Conservation (phyloP, 2,888 invertebrate species). For the Drosophila recens region DNA sequence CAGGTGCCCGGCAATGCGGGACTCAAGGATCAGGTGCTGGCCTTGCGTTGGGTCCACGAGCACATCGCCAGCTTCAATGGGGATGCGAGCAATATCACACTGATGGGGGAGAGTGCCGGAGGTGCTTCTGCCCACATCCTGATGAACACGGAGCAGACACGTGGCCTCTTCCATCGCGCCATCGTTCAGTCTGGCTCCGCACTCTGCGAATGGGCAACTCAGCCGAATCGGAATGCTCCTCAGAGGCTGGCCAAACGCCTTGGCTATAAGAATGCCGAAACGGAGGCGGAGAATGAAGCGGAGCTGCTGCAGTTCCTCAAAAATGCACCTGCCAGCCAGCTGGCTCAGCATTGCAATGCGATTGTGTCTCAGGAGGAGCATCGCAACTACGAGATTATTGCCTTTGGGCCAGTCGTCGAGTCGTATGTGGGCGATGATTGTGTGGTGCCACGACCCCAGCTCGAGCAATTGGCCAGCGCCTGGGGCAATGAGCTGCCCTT, state of each 20-base stretch:
- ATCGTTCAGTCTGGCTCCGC: constrained; percentile 83
- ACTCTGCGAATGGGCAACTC: constrained; percentile 61
- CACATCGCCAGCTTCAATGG: constrained; percentile 86
- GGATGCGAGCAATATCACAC: constrained; percentile 86
- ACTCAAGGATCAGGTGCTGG: constrained; percentile 86
- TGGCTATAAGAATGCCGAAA: constrained; percentile 46
- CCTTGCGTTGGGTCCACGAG: constrained; percentile 86
- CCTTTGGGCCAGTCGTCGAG: constrained; percentile 83
- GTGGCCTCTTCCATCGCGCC: constrained; percentile 83
- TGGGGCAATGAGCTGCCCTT: constrained; percentile 83
- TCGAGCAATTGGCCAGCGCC: constrained; percentile 75
- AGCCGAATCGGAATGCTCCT: constrained; percentile 45
- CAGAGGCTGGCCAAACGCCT: constrained; percentile 47
- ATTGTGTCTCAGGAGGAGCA: constrained; percentile 73
- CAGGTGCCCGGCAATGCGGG: constrained; percentile 86
- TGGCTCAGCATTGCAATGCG: constrained; percentile 69
- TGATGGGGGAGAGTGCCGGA: constrained; percentile 87
- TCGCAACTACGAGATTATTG: constrained; percentile 68
- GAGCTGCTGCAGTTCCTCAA: constrained; percentile 55
- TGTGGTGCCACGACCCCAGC: constrained; percentile 74
- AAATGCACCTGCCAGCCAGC: constrained; percentile 42
- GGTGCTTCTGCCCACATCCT: constrained; percentile 85
- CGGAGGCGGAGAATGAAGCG: constrained; percentile 30
- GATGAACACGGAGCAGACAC: constrained; percentile 85
- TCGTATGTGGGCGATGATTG: constrained; percentile 79